Conservation (phyloP, 2,113 vertebrate species). For the Malurus melanocephalus region DNA sequence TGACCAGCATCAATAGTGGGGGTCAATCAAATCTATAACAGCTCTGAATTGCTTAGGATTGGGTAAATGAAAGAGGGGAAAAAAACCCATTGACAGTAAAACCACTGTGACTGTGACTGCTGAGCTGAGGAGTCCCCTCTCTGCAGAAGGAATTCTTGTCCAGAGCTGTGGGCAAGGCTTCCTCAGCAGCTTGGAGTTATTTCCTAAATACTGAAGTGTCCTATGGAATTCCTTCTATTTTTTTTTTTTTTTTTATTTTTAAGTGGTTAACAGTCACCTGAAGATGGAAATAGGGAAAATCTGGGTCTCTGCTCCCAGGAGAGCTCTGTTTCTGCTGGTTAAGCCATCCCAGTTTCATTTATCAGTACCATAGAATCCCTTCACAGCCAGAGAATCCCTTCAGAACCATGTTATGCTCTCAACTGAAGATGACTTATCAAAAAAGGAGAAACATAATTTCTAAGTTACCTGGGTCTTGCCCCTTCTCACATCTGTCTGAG, state of each 20-base stretch:
- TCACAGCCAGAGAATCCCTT: not conserved
- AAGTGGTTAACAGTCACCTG: not conserved
- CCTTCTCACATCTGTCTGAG: not conserved
- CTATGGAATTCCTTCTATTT: not conserved
- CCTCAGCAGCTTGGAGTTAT: not conserved
- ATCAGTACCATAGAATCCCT: not conserved
- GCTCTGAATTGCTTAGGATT: not conserved
- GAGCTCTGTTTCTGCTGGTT: not conserved
- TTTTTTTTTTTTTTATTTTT: not conserved
- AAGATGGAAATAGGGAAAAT: not conserved
- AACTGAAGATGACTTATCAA: not conserved
- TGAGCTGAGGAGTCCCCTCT: not conserved
- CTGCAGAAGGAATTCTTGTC: not conserved
- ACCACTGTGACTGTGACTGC: not conserved
- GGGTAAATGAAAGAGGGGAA: not conserved
- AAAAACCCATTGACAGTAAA: not conserved
- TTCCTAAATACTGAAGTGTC: not conserved
- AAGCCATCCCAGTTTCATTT: not conserved
- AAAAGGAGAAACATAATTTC: not conserved
- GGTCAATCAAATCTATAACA: not conserved
- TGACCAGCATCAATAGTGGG: not conserved
- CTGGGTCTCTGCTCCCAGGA: not conserved
- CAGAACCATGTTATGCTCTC: not conserved
- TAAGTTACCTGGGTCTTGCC: not conserved
- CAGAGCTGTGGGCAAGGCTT: not conserved